These are phyloP conservation scores for Drosophila saltans DNA, from an alignment of 1,140 invertebrate species.

Conservation along the genomic window DNA sequence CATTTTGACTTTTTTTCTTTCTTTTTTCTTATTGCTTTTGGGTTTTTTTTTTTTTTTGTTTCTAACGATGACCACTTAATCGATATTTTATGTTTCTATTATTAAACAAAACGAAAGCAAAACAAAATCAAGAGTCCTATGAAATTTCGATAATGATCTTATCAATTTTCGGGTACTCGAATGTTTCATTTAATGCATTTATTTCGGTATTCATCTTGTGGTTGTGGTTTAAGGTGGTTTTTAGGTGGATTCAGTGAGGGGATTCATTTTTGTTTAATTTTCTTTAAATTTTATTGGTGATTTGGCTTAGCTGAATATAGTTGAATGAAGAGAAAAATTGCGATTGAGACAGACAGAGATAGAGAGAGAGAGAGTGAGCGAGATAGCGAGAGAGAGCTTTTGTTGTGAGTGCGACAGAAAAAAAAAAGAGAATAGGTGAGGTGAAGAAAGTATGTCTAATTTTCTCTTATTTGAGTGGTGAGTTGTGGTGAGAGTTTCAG, in stretches of 20 bases:
- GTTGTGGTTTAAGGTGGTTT: slow-evolving; percentile 38
- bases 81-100: slow-evolving; percentile 74
- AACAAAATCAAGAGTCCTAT: slow-evolving; percentile 58
- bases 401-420: slow-evolving; percentile 12
- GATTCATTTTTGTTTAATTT: neutral
- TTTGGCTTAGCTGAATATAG: slow-evolving; percentile 43
- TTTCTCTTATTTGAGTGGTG: slow-evolving; percentile 11
- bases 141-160: slow-evolving; percentile 82
- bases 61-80: slow-evolving; percentile 83
- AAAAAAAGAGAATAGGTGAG: neutral
- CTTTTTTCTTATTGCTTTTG: slow-evolving; percentile 20
- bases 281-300: slow-evolving; percentile 25
- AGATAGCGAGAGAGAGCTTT: slow-evolving; percentile 42
- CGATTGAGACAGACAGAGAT: slow-evolving; percentile 19
- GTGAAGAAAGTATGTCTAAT: slow-evolving; percentile 4
- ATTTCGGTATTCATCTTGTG: slow-evolving; percentile 9
- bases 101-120: slow-evolving; percentile 49
- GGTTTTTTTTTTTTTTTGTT: slow-evolving; percentile 43
- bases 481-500: slow-evolving; percentile 11
- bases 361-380: slow-evolving; percentile 22
- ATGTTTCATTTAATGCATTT: slow-evolving; percentile 56
- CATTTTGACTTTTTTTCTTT: slow-evolving; percentile 12
- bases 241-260: slow-evolving; percentile 63
- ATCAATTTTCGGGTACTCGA: slow-evolving; percentile 62
- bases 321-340: slow-evolving; percentile 33